A percentile compares a stretch with the other conserved stretches of the same genome.
These are phyloP conservation scores for Pemphigus obesinymphae DNA, from an alignment of 1,140 invertebrate genomes.

Conservation along the genomic window DNA sequence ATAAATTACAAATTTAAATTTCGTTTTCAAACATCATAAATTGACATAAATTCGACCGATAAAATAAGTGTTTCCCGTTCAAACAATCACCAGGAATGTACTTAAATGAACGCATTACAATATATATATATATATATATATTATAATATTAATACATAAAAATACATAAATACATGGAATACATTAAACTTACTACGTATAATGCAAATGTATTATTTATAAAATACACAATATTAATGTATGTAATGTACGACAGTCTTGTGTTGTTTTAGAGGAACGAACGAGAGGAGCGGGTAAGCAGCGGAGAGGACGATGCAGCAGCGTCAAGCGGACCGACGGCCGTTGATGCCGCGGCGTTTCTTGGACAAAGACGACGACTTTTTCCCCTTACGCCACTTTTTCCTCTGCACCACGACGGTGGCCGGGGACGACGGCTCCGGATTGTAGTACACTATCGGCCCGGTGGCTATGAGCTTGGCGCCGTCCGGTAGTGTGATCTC, in stretches of 20 bases:
- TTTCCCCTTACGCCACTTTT: not conserved
- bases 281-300: not conserved
- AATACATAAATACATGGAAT: too few relatives aligned
- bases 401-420: too few relatives aligned
- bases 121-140: not conserved
- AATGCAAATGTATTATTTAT: too few relatives aligned
- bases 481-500: conserved; percentile 50
- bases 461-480: conserved; percentile 62
- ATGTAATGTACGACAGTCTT: not conserved
- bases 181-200: too few relatives aligned
- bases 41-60: too few relatives aligned
- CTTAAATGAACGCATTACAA: not conserved
- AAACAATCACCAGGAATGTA: not conserved
- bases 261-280: conserved; percentile 5
- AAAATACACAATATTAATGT: not conserved
- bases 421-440: conserved; percentile 14
- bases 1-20: too few relatives aligned
- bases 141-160: not conserved
- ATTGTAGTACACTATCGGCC: conserved; percentile 65
- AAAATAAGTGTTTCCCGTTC: too few relatives aligned
- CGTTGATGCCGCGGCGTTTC: not conserved
- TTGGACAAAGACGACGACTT: not conserved
- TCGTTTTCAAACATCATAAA: too few relatives aligned
- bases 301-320: not conserved
- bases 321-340: not conserved